These are phyloP conservation scores for Tadarida brasiliensis DNA, from an alignment of 2,797 vertebrate species.

Conservation along the genomic window DNA sequence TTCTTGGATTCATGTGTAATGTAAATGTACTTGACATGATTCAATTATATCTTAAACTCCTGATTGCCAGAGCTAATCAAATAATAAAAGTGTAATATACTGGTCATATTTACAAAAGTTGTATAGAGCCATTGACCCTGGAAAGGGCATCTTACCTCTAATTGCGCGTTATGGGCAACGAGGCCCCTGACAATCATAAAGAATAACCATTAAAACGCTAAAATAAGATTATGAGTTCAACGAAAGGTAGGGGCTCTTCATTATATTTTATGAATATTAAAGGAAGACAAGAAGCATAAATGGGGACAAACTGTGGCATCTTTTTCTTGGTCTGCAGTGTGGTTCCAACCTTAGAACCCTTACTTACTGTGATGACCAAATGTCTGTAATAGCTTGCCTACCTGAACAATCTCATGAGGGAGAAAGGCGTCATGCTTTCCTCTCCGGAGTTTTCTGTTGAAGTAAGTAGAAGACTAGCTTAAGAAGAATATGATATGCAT, in stretches of 20 bases:
- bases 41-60: conserved; percentile 67
- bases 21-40: conserved; percentile 76
- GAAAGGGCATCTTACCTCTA: conserved; percentile 78
- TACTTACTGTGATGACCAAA: conserved; percentile 59
- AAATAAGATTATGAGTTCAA: conserved; percentile 75
- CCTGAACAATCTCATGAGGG: conserved; percentile 78
- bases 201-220: conserved; percentile 61
- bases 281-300: conserved; percentile 5
- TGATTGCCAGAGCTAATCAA: conserved; percentile 73
- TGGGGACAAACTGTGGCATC: neutral
- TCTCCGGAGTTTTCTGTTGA: conserved; percentile 65
- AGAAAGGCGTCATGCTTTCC: conserved; percentile 62
- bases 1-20: conserved; percentile 69
- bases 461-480: conserved; percentile 72
- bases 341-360: neutral
- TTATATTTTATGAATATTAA: conserved; percentile 66
- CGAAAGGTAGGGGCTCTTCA: conserved; percentile 59
- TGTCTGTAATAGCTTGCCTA: conserved; percentile 48
- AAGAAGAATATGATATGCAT: conserved; percentile 70
- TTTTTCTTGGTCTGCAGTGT: neutral
- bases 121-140: conserved; percentile 31
- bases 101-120: conserved; percentile 74
- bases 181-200: conserved; percentile 70
- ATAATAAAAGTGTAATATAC: conserved; percentile 72
- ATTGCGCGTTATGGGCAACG: conserved; percentile 69